Evolutionary conservation across 2,888 invertebrate species (phyloP), one percentile per base, ranked within the genome.

Genomic region (Torymus auratus): DNA sequence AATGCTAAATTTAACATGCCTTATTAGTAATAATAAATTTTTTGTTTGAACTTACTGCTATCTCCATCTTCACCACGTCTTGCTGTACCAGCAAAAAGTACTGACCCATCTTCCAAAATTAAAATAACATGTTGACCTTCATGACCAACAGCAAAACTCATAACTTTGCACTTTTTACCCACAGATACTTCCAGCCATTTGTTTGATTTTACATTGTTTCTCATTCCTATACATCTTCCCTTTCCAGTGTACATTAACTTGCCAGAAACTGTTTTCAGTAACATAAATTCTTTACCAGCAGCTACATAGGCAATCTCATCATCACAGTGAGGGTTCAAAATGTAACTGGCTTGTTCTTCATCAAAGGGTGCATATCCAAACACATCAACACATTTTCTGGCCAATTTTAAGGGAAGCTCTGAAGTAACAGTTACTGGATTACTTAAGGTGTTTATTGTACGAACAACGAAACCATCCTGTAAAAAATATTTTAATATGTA

Each of bases 1-100:
- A 28, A 28, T 28, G 5, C 41, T 41, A 7, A 41, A 41, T 41
- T 7, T 7, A 7, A 41, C 7, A 7, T 41, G 41, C 7, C 41
- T 41, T 41, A 41, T 41, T 41, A 20, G 20, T 20, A 41, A 41
- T 41, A 41, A 41, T 41, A 41, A 41, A 41, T 41, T 5, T 41
- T 41, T 41, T 41, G 7, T 41, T 41, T 7, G 7, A 41, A 86
- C 91, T 89, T 85, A 93, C 94, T 95, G 83, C 94, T 94, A 88
- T 98, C 98, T 0, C 98, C 98, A 90, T 98, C 98, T 91, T 98
- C 98, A 41, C 99, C 98, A 3, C 98, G 93, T 0, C 96, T 94
- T 0, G 98, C 96, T 10, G 96, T 95, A 11, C 99, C 94, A 65
- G 94, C 92, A 91, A 97, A 97, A 89, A 96, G 95, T 0, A 97